phyloP scores from a whole-genome alignment of 2,888 invertebrate species.

The Ommatoiulus sabulosus region DNA sequence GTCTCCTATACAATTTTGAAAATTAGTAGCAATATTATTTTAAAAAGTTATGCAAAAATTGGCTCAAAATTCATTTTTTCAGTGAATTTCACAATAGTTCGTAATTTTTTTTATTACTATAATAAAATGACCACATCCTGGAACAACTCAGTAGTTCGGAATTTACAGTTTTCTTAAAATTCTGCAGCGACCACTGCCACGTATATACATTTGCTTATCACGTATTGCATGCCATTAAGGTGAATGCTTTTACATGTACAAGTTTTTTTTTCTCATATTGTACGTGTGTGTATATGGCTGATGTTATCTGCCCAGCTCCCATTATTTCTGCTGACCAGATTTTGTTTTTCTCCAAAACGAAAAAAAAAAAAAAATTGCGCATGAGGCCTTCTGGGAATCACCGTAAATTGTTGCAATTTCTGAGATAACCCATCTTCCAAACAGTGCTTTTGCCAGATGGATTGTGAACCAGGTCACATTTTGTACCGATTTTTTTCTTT shows the following conservation, averaged over 20 bases:
- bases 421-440: conserved; percentile 45
- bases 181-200: not conserved
- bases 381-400: conserved; percentile 35
- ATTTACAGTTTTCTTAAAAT: not conserved
- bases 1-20: no score
- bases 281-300: conserved; percentile 1
- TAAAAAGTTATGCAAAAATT: no score
- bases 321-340: conserved; percentile 28
- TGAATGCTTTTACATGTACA: conserved; percentile 1
- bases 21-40: no score
- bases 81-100: no score
- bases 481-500: not conserved
- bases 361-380: not conserved
- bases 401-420: conserved; percentile 46
- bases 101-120: no score
- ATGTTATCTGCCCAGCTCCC: conserved; percentile 26
- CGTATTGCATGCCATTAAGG: conserved; percentile 20
- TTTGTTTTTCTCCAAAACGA: conserved; percentile 11
- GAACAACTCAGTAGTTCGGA: not conserved
- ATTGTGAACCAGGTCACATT: conserved; percentile 36
- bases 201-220: conserved; percentile 10
- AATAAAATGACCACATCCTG: not conserved
- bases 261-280: not conserved
- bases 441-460: conserved; percentile 41
- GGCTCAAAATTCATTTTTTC: no score